These are phyloP conservation scores for Caenorhabditis sp. DNA, from an alignment of 2,888 invertebrate species.

Conservation along the genomic window DNA sequence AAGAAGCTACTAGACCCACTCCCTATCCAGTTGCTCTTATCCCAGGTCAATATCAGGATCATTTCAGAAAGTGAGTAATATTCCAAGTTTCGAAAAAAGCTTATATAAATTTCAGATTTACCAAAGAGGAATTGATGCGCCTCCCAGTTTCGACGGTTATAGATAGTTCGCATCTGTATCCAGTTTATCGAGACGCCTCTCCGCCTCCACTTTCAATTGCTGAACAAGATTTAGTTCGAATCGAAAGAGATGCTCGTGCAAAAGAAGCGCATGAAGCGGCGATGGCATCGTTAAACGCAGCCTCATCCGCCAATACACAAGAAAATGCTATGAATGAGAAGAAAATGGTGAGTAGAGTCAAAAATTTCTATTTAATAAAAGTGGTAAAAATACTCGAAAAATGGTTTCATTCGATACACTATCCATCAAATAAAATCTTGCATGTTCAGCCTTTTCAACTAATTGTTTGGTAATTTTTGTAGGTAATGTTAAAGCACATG, in stretches of 20 bases:
- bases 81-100: background rate
- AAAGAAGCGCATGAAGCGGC: background rate
- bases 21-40: conserved; percentile 89
- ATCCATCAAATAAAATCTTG: too few relatives aligned
- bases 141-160: conserved; percentile 90
- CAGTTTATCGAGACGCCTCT: conserved; percentile 54
- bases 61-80: conserved; percentile 78
- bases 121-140: conserved; percentile 84
- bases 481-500: background rate
- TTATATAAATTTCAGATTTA: conserved; percentile 77
- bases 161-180: conserved; percentile 74
- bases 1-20: conserved; percentile 36
- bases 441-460: background rate
- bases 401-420: too few relatives aligned
- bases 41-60: conserved; percentile 93
- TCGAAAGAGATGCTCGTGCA: background rate
- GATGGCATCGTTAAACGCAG: background rate
- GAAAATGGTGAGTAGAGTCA: background rate
- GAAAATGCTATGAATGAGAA: background rate
- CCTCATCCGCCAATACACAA: background rate
- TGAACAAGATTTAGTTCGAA: conserved; percentile 50
- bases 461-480: background rate
- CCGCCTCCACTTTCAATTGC: conserved; percentile 62
- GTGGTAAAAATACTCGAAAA: too few relatives aligned
- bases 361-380: too few relatives aligned